Evolutionary conservation across 1,140 invertebrate species (phyloP).

Genomic region (Pectinophora gossypiella): DNA sequence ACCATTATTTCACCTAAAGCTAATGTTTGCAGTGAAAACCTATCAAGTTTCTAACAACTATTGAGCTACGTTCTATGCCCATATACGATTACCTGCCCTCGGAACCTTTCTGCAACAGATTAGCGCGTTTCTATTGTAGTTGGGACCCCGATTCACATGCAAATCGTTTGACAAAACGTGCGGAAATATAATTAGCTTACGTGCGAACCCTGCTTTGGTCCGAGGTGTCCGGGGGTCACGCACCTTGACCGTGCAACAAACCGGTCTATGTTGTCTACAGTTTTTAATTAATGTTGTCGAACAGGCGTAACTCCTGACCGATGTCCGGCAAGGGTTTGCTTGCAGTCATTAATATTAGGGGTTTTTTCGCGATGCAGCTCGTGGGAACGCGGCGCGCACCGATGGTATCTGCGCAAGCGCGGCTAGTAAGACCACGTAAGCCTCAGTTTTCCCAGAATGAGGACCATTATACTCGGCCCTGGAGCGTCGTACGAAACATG

Average conservation of each 20-base stretch:
- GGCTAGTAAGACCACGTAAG: conserved; percentile 49
- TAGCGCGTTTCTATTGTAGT: conserved; percentile 48
- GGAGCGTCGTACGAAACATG: conserved; percentile 58
- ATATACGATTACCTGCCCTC: conserved; percentile 34
- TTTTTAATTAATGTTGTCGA: conserved; percentile 67
- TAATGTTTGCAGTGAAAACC: conserved; percentile 50
- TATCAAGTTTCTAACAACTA: conserved; percentile 56
- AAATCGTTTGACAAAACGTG: conserved; percentile 57
- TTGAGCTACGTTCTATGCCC: conserved; percentile 21
- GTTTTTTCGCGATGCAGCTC: conserved; percentile 46
- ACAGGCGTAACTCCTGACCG: conserved; percentile 49
- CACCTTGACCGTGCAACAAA: conserved; percentile 42
- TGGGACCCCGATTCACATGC: conserved; percentile 56
- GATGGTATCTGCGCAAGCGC: conserved; percentile 63
- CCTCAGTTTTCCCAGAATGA: conserved; percentile 58
- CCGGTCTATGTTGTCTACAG: conserved; percentile 53
- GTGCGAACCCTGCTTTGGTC: conserved; percentile 26
- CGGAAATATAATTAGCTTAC: conserved; percentile 68
- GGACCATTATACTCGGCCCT: conserved; percentile 54
- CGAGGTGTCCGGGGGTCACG: conserved; percentile 38
- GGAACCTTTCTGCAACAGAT: conserved; percentile 26
- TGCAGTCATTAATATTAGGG: conserved; percentile 19
- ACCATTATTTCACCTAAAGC: conserved; percentile 29
- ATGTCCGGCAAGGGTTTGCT: conserved; percentile 43
- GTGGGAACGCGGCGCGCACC: conserved; percentile 49